Conservation (phyloP, 2,888 invertebrate species). For the Heliconius sara region DNA sequence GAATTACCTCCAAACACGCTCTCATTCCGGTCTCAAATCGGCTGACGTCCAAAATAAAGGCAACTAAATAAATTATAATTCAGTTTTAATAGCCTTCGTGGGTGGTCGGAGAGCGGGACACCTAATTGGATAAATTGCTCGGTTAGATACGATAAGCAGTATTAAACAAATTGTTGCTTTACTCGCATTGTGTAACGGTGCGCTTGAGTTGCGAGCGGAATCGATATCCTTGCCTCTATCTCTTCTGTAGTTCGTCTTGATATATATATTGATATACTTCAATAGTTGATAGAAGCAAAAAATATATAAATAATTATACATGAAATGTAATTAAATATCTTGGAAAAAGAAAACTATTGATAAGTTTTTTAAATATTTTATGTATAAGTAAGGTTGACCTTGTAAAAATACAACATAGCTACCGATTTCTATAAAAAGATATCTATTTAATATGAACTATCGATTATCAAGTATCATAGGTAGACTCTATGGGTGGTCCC, state of each 20-base stretch:
- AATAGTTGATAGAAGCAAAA: not conserved
- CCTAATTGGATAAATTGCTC: conserved; percentile 82
- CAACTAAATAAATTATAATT: conserved; percentile 82
- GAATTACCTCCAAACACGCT: conserved; percentile 40
- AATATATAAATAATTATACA: not conserved
- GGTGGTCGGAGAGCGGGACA: conserved; percentile 69
- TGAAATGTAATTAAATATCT: not conserved
- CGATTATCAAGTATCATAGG: conserved; percentile 55
- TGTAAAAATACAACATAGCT: not conserved
- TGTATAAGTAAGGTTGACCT: no score
- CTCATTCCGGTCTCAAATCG: conserved; percentile 41
- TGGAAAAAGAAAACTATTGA: not conserved
- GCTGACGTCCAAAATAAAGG: conserved; percentile 57
- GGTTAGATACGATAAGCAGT: conserved; percentile 80
- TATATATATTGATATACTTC: not conserved
- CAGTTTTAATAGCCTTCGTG: conserved; percentile 79
- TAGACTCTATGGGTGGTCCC: conserved; percentile 73
- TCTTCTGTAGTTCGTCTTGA: not conserved
- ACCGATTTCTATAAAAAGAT: not conserved
- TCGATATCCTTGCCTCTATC: conserved; percentile 28
- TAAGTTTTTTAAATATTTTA: not conserved
- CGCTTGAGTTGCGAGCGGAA: conserved; percentile 37
- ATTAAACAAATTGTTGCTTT: conserved; percentile 76
- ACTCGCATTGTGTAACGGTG: conserved; percentile 59
- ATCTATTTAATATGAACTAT: conserved; percentile 47